Evolutionary conservation across 2,113 vertebrate species (phyloP).

Genomic region (Oreochromis aureus): DNA sequence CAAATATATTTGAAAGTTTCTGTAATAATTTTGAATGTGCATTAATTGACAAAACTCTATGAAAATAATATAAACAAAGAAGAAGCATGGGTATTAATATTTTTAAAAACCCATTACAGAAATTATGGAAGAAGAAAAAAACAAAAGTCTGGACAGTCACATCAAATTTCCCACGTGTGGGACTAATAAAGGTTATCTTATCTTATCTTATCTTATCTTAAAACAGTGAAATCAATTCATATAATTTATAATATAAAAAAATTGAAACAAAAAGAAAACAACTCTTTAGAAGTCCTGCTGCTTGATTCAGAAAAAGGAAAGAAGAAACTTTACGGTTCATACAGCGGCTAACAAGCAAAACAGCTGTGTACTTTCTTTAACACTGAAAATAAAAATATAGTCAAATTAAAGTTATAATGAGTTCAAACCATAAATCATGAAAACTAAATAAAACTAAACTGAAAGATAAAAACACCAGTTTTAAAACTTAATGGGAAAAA

Average conservation of each 20-base stretch:
- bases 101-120: too few relatives aligned
- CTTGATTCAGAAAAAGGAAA: neutral
- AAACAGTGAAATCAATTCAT: rapidly evolving
- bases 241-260: neutral
- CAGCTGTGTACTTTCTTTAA: rapidly evolving
- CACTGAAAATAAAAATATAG: neutral
- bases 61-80: neutral
- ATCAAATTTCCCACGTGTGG: too few relatives aligned
- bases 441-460: rapidly evolving
- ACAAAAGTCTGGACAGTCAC: too few relatives aligned
- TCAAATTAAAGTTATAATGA: rapidly evolving
- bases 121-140: too few relatives aligned
- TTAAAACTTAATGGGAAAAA: neutral
- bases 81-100: rapidly evolving
- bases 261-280: rapidly evolving
- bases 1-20: rapidly evolving
- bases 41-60: rapidly evolving
- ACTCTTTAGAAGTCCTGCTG: rapidly evolving
- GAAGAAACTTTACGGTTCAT: rapidly evolving
- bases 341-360: rapidly evolving
- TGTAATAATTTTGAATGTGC: rapidly evolving
- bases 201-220: too few relatives aligned
- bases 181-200: too few relatives aligned
- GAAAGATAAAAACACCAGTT: rapidly evolving
- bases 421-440: rapidly evolving